These are phyloP conservation scores for Boulengeromyrus knoepffleri DNA, from an alignment of 2,113 vertebrate genomes.

Conservation along the genomic window DNA sequence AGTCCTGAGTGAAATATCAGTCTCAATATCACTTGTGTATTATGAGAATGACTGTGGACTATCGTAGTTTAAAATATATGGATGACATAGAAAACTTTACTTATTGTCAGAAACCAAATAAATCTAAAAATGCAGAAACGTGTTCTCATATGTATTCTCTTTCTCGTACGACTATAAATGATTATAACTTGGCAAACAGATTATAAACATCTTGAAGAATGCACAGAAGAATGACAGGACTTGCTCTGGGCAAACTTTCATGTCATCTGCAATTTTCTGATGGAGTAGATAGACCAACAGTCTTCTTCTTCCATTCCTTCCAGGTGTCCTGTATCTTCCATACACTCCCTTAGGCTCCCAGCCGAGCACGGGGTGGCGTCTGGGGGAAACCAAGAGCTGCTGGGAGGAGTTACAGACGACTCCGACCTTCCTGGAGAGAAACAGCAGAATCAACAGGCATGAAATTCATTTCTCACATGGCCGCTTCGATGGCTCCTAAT, in stretches of 20 bases:
- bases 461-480: constrained; percentile 70
- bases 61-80: background rate
- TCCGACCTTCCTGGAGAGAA: constrained; percentile 55
- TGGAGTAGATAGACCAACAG: background rate
- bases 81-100: background rate
- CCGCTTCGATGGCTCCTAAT: constrained; percentile 58
- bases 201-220: constrained; percentile 14
- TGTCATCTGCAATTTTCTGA: constrained; percentile 26
- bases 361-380: too few species aligned
- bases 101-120: background rate
- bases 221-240: background rate
- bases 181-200: background rate
- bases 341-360: background rate
- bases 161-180: background rate
- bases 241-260: background rate
- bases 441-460: constrained; percentile 64
- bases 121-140: background rate
- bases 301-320: background rate
- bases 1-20: background rate
- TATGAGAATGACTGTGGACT: background rate
- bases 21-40: background rate
- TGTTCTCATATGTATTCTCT: background rate
- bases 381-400: background rate
- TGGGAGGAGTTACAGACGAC: constrained; percentile 25
- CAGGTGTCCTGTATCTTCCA: background rate